These are phyloP conservation scores for Platygyra sinensis DNA, from an alignment of 64 coral and sea anemone genomes.

Conservation along the genomic window DNA sequence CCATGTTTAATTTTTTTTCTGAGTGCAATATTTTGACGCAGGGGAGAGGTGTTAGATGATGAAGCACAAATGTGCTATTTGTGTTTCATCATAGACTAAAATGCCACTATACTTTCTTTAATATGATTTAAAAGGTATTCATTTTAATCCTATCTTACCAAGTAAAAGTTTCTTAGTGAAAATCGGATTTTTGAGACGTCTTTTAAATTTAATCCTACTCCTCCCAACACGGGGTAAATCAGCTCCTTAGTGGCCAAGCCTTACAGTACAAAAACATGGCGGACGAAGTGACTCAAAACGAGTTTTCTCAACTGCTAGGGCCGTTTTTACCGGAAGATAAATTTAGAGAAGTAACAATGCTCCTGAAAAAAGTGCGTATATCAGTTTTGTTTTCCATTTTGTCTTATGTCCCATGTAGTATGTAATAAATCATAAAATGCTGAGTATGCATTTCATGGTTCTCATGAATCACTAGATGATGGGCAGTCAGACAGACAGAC, in stretches of 20 bases:
- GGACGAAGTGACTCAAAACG: neutral
- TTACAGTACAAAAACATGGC: constrained; percentile 24
- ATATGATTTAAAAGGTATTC: neutral
- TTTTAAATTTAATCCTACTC: neutral
- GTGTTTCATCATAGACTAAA: neutral
- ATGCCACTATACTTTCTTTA: neutral
- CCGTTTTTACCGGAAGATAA: neutral
- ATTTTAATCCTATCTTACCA: neutral
- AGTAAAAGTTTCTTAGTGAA: too few species aligned
- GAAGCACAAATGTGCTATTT: neutral
- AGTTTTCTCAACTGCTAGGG: neutral
- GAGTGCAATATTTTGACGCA: neutral
- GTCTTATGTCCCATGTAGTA: too few species aligned
- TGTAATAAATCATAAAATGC: too few species aligned
- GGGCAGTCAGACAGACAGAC: too few species aligned
- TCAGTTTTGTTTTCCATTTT: neutral
- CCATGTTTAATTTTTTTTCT: neutral
- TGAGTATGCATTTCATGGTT: too few species aligned
- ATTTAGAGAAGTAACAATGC: neutral
- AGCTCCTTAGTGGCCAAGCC: constrained; percentile 26
- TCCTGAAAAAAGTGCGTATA: neutral
- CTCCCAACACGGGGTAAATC: neutral
- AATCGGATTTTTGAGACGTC: too few species aligned
- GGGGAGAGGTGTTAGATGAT: neutral
- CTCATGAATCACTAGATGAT: too few species aligned